Conservation (phyloP, 2,113 vertebrate species). For the Tetrax tetrax region DNA sequence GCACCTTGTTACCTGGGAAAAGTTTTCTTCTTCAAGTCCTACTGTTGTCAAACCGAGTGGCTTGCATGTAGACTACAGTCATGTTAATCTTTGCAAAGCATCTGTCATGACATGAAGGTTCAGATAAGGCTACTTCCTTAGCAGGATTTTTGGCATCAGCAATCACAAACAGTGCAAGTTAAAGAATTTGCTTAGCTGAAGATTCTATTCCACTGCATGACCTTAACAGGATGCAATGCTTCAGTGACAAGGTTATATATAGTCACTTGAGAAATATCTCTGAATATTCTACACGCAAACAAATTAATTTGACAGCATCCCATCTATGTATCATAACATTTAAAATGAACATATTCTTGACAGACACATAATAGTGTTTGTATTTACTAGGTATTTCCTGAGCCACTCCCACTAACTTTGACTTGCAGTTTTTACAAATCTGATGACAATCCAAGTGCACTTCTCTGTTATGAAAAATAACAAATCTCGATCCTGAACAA, state of each 20-base stretch:
- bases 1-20: not conserved
- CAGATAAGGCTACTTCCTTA: not conserved
- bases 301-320: not conserved
- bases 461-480: not conserved
- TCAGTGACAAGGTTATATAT: not conserved
- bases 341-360: not conserved
- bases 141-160: not conserved
- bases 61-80: not conserved
- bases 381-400: not conserved
- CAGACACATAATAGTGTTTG: not conserved
- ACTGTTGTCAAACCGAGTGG: not conserved
- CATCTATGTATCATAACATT: not conserved
- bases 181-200: not conserved
- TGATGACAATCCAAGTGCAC: not conserved
- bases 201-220: not conserved
- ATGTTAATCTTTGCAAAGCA: not conserved
- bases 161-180: not conserved
- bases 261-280: not conserved
- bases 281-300: not conserved
- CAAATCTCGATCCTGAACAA: not conserved
- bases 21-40: not conserved
- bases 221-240: not conserved
- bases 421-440: not conserved
- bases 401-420: not conserved
- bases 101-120: not conserved